Base-by-base conservation (phyloP, 2,888 invertebrate species). In the Ischnus inquisitorius region DNA sequence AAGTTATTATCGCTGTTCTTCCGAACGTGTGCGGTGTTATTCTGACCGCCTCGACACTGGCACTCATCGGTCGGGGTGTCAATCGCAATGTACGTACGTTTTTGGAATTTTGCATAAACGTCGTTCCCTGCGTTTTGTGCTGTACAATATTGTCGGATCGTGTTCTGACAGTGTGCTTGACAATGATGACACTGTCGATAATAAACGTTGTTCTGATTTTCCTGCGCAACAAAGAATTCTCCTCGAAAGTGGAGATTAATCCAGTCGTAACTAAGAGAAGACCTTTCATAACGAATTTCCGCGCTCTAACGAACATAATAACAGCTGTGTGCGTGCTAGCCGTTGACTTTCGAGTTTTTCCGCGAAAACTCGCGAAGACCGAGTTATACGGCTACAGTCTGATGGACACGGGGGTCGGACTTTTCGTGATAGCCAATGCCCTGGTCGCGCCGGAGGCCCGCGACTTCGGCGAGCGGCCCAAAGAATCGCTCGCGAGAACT, bases 381-480 rank as follows among this genome's bases (percentile, higher is more conserved):
- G 97, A 97, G 91, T 95, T 94, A 0, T 97, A 95, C 94, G 99
- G 99, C 0, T 97, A 96, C 89, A 96, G 98, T 91, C 93, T 98
- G 34, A 99, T 99, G 99, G 99, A 99, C 92, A 95, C 97, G 10
- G 99, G 99, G 10, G 99, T 99, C 3, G 99, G 98, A 0, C 93
- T 97, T 19, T 99, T 97, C 94, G 95, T 98, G 6, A 94, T 97
- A 46, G 95, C 97, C 25, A 98, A 98, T 94, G 98, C 97, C 0
- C 93, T 97, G 54, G 97, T 97, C 0, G 95, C 97, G 19, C 94
- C 95, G 0, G 95, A 96, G 91, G 93, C 94, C 46, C 92, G 93
- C 81, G 91, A 91, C 19, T 82, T 88, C 41, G 64, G 74, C 10
- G 65, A 80, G 0, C 14, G 64, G 12, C 22, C 68, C 48, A 39